phyloP scores from a whole-genome alignment of 2,888 invertebrate genomes.

The Ecdyonurus torrentis region DNA sequence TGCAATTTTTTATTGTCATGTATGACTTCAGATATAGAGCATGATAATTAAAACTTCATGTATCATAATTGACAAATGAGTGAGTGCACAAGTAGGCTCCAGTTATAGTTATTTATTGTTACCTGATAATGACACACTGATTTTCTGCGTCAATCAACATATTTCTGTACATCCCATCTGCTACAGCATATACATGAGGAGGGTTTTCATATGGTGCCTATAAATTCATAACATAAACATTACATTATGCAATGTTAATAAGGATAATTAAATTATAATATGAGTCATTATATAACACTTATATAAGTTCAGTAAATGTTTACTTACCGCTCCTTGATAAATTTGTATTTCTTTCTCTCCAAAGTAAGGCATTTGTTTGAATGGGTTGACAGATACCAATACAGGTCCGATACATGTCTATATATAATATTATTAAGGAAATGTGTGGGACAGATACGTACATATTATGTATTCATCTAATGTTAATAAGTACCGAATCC shows the following conservation, averaged over 20 bases:
- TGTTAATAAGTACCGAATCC: no score
- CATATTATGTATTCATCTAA: no score
- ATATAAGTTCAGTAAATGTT: background rate
- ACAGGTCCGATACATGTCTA: constrained; percentile 48
- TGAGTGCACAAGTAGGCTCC: no score
- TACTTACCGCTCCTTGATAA: constrained; percentile 38
- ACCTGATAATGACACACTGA: constrained; percentile 56
- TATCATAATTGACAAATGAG: no score
- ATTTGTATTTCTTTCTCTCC: constrained; percentile 40
- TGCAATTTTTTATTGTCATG: no score
- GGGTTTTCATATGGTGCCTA: constrained; percentile 53
- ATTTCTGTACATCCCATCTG: constrained; percentile 54
- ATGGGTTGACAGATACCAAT: constrained; percentile 43
- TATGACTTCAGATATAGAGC: no score
- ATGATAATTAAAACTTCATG: no score
- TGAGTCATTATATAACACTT: background rate
- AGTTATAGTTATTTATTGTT: no score
- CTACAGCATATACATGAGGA: constrained; percentile 48
- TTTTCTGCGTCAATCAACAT: constrained; percentile 50
- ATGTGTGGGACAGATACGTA: no score
- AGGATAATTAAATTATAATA: no score
- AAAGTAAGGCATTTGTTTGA: constrained; percentile 44
- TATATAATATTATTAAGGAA: no score
- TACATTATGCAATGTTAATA: no score
- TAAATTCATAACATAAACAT: constrained; percentile 13